Evolutionary conservation across 2,797 vertebrate genomes (phyloP), one percentile per base, ranked within the genome.

Genomic region (Todus mexicanus): DNA sequence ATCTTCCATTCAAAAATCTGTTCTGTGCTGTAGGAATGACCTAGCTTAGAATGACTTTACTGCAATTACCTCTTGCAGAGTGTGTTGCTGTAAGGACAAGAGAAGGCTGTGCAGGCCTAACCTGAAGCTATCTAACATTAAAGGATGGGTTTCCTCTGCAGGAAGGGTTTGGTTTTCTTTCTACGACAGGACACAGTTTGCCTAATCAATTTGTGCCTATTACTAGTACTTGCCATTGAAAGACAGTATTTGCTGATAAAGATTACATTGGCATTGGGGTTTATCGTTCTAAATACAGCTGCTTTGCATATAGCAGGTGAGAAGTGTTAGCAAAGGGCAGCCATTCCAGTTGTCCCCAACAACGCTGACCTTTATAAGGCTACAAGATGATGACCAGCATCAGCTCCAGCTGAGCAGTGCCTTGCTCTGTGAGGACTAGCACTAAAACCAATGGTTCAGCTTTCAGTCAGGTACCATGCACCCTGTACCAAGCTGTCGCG

Each of bases 1-100:
- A 94, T 96, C 94, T 94, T 94, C 93, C 68, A 48, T 69, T 78
- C 61, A 68, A 73, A n/a, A 89, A 72, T 86, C 63, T 85, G 12
- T 70, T 93, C 23, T 40, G 37, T 91, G 51, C 31, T 90, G 53
- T 50, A 57, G 42, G 76, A 94, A 92, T 81, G 90, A 91, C 68
- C 60, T 57, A 75, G 70, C 31, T 92, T n/a, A n/a, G n/a, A n/a
- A 73, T 88, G 40, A 14, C 68, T 79, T 86, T 47, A 57, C 21
- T 88, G 37, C 17, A 23, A 19, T 79, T 51, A 59, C n/a, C 21
- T 86, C 68, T 88, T 53, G 19, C 29, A 50, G 51, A 54, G 14
- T 61, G 1, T 38, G 27, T n/a, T 4, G 7, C 27, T 53, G 14
- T 29, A 48, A 31, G 40, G n/a, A 22, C 66, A 11, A 65, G 12